Conservation (phyloP, 64 coral and sea anemone genomes). For the Pocillopora damicornis region DNA sequence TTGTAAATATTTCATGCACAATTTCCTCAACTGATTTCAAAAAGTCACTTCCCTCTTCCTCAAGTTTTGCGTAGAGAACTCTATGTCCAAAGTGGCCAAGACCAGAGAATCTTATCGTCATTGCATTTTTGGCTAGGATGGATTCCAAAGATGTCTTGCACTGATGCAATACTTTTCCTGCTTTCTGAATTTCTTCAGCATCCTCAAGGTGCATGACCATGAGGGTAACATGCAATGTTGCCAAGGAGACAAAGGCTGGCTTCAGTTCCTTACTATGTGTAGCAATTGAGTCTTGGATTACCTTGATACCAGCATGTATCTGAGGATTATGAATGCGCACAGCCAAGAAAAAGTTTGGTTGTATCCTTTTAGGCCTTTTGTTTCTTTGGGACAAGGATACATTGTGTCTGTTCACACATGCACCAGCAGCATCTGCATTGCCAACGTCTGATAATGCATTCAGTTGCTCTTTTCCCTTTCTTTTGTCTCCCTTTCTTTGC, state of each 20-base stretch:
- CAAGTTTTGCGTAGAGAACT: slow-evolving; percentile 81
- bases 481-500: slow-evolving; percentile 39
- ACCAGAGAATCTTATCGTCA: slow-evolving; percentile 66
- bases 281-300: slow-evolving; percentile 69
- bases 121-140: slow-evolving; percentile 1
- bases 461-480: slow-evolving; percentile 26
- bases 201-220: slow-evolving; percentile 84
- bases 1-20: slow-evolving; percentile 52
- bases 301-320: slow-evolving; percentile 65
- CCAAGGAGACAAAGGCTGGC: slow-evolving; percentile 73
- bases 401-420: slow-evolving; percentile 14
- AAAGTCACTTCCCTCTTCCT: slow-evolving; percentile 29
- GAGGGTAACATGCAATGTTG: slow-evolving; percentile 80
- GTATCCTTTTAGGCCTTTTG: slow-evolving; percentile 46
- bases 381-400: not conserved
- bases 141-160: slow-evolving; percentile 41
- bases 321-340: slow-evolving; percentile 76
- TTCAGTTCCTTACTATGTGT: slow-evolving; percentile 57
- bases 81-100: slow-evolving; percentile 85
- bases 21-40: slow-evolving; percentile 54
- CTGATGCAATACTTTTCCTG: slow-evolving; percentile 45
- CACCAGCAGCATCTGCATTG: not conserved
- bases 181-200: slow-evolving; percentile 52
- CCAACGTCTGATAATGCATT: slow-evolving; percentile 17
- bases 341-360: slow-evolving; percentile 91